These are phyloP conservation scores for Tiliacea aurago DNA, from an alignment of 2,888 invertebrate species.

Conservation along the genomic window DNA sequence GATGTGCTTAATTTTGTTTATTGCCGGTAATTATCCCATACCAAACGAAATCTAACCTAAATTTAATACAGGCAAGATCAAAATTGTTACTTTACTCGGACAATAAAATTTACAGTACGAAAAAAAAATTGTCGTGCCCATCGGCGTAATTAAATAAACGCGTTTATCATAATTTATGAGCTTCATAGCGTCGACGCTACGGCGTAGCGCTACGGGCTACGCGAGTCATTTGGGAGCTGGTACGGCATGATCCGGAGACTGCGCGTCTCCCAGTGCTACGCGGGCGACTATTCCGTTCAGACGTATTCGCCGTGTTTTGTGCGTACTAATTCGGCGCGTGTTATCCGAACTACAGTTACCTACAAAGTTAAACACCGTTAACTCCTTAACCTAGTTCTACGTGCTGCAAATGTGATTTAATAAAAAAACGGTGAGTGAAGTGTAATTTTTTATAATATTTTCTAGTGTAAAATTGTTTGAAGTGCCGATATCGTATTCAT, in stretches of 20 bases:
- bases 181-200: conserved; percentile 68
- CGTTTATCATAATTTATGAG: conserved; percentile 76
- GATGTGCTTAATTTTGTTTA: neutral
- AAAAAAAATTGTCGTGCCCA: conserved; percentile 60
- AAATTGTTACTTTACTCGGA: conserved; percentile 55
- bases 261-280: conserved; percentile 85
- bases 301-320: conserved; percentile 69
- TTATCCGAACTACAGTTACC: conserved; percentile 65
- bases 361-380: conserved; percentile 63
- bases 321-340: conserved; percentile 63
- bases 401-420: conserved; percentile 78
- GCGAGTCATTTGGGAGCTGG: conserved; percentile 74
- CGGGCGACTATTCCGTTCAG: conserved; percentile 70
- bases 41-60: conserved; percentile 37
- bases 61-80: conserved; percentile 56
- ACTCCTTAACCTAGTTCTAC: conserved; percentile 61
- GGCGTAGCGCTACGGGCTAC: conserved; percentile 69
- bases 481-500: conserved; percentile 52
- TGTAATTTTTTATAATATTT: conserved; percentile 65
- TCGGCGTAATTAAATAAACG: conserved; percentile 75
- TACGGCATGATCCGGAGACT: conserved; percentile 83
- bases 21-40: neutral
- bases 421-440: conserved; percentile 78
- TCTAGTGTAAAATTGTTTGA: conserved; percentile 59
- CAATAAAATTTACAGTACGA: conserved; percentile 37